A percentile compares a stretch with the other conserved stretches of the same genome.
Conservation (phyloP, 2,797 vertebrate genomes). For the Anguilla anguilla region DNA sequence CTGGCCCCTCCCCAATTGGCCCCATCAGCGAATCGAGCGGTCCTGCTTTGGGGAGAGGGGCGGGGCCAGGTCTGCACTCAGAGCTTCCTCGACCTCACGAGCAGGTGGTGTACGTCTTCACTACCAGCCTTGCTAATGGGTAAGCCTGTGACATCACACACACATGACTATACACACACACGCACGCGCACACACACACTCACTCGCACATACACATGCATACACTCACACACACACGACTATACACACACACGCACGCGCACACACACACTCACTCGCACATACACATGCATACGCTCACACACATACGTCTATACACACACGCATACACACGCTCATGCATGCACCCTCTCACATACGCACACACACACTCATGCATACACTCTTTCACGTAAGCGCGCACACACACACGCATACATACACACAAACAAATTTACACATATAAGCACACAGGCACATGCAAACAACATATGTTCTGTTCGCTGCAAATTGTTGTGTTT, state of each 20-base stretch:
- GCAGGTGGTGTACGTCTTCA: constrained; percentile 94
- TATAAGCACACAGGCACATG: background rate
- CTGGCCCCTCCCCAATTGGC: constrained; percentile 78
- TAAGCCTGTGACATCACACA: constrained; percentile 59
- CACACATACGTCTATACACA: background rate
- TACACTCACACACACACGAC: background rate
- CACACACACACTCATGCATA: background rate
- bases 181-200: background rate
- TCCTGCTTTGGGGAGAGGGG: constrained; percentile 72
- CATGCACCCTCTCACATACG: no score
- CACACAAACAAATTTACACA: background rate
- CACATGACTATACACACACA: background rate
- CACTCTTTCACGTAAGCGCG: background rate
- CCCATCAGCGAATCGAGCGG: constrained; percentile 72
- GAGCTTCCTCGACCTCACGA: constrained; percentile 76
- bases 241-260: no score
- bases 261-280: background rate
- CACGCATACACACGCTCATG: background rate
- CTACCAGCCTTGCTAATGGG: constrained; percentile 95
- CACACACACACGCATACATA: background rate
- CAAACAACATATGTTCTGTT: no score
- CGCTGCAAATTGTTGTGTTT: no score
- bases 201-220: background rate
- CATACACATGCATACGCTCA: background rate
- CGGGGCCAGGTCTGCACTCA: constrained; percentile 61